These are phyloP conservation scores for Lepidurus arcticus DNA, from an alignment of 1,140 invertebrate species.

Conservation along the genomic window DNA sequence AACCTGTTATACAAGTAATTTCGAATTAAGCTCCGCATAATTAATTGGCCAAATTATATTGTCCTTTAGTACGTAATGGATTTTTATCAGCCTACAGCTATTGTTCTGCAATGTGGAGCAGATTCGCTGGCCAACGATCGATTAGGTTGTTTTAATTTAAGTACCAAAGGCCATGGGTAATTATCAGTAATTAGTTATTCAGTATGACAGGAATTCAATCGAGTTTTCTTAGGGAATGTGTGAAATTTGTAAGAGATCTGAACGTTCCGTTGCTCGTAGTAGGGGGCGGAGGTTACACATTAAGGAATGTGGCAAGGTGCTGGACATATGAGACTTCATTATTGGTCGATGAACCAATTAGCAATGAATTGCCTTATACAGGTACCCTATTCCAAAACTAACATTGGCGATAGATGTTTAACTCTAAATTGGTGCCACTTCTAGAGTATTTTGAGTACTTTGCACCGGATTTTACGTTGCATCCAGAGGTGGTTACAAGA, in stretches of 20 bases:
- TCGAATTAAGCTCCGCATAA: not conserved
- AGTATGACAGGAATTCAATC: not conserved
- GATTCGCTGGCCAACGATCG: constrained; percentile 95
- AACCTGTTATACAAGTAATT: constrained; percentile 71
- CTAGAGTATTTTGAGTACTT: constrained; percentile 90
- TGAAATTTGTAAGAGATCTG: constrained; percentile 89
- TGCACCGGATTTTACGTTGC: constrained; percentile 87
- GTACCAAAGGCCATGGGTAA: constrained; percentile 78
- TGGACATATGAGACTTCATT: constrained; percentile 99
- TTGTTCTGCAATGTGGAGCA: constrained; percentile 96
- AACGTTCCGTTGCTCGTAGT: constrained; percentile 91
- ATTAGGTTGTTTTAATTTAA: constrained; percentile 81
- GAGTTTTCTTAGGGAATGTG: constrained; percentile 67
- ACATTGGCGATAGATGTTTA: constrained; percentile 20
- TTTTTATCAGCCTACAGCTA: constrained; percentile 92
- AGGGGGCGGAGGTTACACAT: constrained; percentile 94
- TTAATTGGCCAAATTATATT: constrained; percentile 25
- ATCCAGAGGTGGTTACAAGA: constrained; percentile 76
- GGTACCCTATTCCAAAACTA: constrained; percentile 39
- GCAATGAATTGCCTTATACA: constrained; percentile 84
- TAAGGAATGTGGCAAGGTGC: constrained; percentile 94
- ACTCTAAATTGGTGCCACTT: constrained; percentile 30
- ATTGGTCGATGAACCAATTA: constrained; percentile 81
- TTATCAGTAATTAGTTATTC: constrained; percentile 23
- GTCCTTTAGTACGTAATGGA: constrained; percentile 75